These are phyloP conservation scores for Synanthedon vespiformis DNA, from an alignment of 2,888 invertebrate genomes.

Conservation along the genomic window DNA sequence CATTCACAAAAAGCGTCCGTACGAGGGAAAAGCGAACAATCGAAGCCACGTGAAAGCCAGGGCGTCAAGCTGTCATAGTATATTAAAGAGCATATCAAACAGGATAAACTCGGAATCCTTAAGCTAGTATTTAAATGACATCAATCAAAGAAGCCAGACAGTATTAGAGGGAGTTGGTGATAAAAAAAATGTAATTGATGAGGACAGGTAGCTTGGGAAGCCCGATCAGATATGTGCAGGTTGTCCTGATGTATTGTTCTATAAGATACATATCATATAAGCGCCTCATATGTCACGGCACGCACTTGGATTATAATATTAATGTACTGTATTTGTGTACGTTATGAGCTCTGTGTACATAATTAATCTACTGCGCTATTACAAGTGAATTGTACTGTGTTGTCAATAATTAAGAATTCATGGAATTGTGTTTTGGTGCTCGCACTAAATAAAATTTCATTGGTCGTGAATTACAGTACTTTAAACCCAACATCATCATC, in stretches of 20 bases:
- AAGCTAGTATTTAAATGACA: constrained; percentile 43
- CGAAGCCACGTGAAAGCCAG: constrained; percentile 5
- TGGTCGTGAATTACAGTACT: no score
- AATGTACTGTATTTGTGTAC: constrained; percentile 1
- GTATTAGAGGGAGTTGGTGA: constrained; percentile 34
- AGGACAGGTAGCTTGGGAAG: constrained; percentile 42
- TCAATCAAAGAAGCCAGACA: constrained; percentile 59
- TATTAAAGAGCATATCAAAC: constrained; percentile 20
- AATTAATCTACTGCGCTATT: no score
- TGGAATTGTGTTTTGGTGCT: no score
- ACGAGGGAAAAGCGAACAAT: background rate
- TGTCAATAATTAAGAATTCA: no score
- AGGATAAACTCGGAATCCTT: constrained; percentile 9
- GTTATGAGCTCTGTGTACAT: background rate
- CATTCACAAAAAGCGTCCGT: background rate
- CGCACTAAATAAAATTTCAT: no score
- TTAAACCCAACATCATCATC: no score
- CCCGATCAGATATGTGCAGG: constrained; percentile 28
- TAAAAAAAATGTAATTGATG: constrained; percentile 64
- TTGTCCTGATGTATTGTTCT: constrained; percentile 44
- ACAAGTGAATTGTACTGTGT: no score
- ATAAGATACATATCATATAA: constrained; percentile 39
- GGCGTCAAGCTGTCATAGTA: constrained; percentile 10
- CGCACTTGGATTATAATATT: constrained; percentile 19
- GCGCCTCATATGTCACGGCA: constrained; percentile 25